Evolutionary conservation across 2,113 vertebrate species (phyloP).

Genomic region (Gambusia holbrooki): DNA sequence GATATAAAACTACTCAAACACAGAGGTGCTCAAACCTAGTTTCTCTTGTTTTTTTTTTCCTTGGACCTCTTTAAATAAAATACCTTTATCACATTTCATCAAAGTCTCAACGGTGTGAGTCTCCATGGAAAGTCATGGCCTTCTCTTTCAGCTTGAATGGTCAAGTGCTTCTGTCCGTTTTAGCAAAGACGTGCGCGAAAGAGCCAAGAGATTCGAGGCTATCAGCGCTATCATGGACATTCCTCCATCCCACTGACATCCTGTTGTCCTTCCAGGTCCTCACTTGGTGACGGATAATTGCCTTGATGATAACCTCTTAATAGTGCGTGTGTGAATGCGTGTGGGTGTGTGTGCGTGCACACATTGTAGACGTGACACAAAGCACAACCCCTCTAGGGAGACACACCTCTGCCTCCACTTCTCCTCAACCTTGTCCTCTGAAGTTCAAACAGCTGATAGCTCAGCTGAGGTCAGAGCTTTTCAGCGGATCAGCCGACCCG

Average conservation of each 20-base stretch:
- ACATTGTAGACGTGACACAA: conserved; percentile 63
- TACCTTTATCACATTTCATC: not conserved
- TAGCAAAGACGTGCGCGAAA: not conserved
- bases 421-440: not conserved
- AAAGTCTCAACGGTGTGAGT: not conserved
- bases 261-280: conserved; percentile 22
- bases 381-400: conserved; percentile 21
- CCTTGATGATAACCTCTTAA: conserved; percentile 52
- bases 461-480: not conserved
- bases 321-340: conserved; percentile 23
- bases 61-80: no score
- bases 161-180: not conserved
- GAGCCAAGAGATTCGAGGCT: not conserved
- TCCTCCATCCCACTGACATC: conserved; percentile 10
- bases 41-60: not conserved
- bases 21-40: not conserved
- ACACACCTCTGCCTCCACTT: conserved; percentile 7
- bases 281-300: conserved; percentile 34
- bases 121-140: not conserved
- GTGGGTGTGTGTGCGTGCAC: not conserved
- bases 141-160: not conserved
- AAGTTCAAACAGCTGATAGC: conserved; percentile 4
- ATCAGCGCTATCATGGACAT: conserved; percentile 22
- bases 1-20: not conserved
- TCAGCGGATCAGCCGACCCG: not conserved